phyloP scores from a whole-genome alignment of 2,888 invertebrate genomes.

The Nineta flava region DNA sequence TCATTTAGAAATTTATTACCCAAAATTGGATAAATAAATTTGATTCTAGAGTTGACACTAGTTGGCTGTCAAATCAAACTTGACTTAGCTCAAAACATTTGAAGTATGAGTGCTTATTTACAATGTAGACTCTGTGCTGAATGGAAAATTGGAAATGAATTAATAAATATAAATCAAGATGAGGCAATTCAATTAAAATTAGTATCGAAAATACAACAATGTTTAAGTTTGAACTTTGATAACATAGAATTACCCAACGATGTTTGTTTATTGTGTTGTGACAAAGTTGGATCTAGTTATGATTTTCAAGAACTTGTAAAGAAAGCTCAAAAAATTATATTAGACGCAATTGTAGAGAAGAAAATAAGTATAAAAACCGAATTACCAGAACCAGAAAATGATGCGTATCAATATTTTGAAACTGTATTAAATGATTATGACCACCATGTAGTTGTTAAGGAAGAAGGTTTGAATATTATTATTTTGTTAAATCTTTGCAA shows the following conservation, averaged over 20 bases:
- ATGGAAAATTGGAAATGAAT: slow-evolving; percentile 16
- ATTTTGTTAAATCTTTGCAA: too few species aligned
- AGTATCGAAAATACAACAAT: slow-evolving; percentile 20
- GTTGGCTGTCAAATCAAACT: too few species aligned
- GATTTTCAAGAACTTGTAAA: slow-evolving; percentile 24
- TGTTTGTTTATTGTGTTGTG: slow-evolving; percentile 24
- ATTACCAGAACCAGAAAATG: not conserved
- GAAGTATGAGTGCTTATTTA: slow-evolving; percentile 8
- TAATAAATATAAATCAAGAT: slow-evolving; percentile 21
- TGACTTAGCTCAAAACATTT: too few species aligned
- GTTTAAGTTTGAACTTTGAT: slow-evolving; percentile 24
- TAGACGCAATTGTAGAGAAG: slow-evolving; percentile 7
- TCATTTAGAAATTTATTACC: too few species aligned
- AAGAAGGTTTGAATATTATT: not conserved
- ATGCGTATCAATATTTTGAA: not conserved
- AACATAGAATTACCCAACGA: slow-evolving; percentile 21
- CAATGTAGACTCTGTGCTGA: too few species aligned
- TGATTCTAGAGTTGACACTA: too few species aligned
- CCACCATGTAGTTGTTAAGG: not conserved
- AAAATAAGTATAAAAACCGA: not conserved
- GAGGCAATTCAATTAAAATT: slow-evolving; percentile 15
- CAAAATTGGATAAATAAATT: too few species aligned
- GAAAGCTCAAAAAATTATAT: slow-evolving; percentile 23
- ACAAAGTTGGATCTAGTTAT: slow-evolving; percentile 25
- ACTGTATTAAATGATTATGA: not conserved